Conservation (phyloP, 92 coral and sea anemone genomes). For the Anthopleura xanthogrammica region DNA sequence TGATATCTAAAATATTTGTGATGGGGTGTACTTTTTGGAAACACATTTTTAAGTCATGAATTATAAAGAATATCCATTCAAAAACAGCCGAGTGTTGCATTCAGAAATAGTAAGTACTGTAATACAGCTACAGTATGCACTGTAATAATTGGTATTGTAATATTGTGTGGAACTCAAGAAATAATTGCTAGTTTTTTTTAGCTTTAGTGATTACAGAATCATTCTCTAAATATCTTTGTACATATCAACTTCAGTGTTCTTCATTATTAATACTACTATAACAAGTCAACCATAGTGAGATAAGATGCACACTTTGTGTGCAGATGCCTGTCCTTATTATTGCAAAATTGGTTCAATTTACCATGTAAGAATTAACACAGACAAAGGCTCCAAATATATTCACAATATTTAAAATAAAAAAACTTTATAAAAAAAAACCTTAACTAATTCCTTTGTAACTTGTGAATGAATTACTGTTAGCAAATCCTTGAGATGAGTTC, state of each 20-base stretch:
- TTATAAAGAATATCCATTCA: no score
- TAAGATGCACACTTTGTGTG: not conserved
- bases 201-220: not conserved
- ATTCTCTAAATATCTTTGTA: slow-evolving; percentile 6
- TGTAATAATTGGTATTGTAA: no score
- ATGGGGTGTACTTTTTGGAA: no score
- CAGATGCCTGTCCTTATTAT: not conserved
- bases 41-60: no score
- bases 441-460: slow-evolving; percentile 82
- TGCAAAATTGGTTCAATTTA: slow-evolving; percentile 6
- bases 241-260: not conserved
- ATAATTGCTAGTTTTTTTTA: not conserved
- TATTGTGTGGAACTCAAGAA: not conserved
- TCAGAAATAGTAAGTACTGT: not conserved
- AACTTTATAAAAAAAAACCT: slow-evolving; percentile 24
- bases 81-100: not conserved
- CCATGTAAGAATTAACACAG: slow-evolving; percentile 1
- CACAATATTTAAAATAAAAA: slow-evolving; percentile 33
- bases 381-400: slow-evolving; percentile 12
- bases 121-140: no score
- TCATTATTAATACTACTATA: not conserved
- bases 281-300: not conserved
- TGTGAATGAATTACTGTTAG: slow-evolving; percentile 53
- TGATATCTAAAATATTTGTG: no score
- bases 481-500: slow-evolving; percentile 66